Evolutionary conservation across 2,888 invertebrate genomes (phyloP).

Genomic region (Caenorhabditis plicata): DNA sequence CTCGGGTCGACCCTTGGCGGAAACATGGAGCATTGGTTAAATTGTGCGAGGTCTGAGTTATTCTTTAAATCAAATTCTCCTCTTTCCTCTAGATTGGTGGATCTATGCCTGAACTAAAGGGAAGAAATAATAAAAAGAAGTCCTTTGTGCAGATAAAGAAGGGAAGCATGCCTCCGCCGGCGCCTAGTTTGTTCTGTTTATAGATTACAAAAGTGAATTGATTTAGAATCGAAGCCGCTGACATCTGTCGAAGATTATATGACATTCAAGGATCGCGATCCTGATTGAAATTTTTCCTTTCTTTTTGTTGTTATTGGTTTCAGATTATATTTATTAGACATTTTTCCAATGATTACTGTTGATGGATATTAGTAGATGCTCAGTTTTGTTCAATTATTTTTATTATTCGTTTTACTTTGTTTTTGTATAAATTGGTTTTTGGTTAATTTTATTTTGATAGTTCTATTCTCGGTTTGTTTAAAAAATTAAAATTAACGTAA

Average conservation of each 20-base stretch:
- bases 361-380: too few species aligned
- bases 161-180: conserved; percentile 15
- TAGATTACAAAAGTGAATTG: neutral
- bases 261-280: too few species aligned
- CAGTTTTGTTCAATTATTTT: too few species aligned
- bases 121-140: conserved; percentile 2
- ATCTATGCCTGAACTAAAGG: conserved; percentile 7
- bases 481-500: too few species aligned
- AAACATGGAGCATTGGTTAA: conserved; percentile 23
- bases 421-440: too few species aligned
- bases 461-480: too few species aligned
- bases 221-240: conserved; percentile 13
- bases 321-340: too few species aligned
- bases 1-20: conserved; percentile 29
- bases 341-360: too few species aligned
- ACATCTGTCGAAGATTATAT: conserved; percentile 20
- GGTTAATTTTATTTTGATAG: too few species aligned
- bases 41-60: conserved; percentile 15
- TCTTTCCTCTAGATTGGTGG: conserved; percentile 19
- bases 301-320: too few species aligned
- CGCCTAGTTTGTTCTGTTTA: conserved; percentile 4
- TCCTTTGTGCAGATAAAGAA: conserved; percentile 3
- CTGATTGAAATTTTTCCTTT: too few species aligned
- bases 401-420: too few species aligned
- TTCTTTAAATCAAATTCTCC: neutral